Evolutionary conservation across 2,888 invertebrate species (phyloP).

Genomic region (Sminthurinus aureus): DNA sequence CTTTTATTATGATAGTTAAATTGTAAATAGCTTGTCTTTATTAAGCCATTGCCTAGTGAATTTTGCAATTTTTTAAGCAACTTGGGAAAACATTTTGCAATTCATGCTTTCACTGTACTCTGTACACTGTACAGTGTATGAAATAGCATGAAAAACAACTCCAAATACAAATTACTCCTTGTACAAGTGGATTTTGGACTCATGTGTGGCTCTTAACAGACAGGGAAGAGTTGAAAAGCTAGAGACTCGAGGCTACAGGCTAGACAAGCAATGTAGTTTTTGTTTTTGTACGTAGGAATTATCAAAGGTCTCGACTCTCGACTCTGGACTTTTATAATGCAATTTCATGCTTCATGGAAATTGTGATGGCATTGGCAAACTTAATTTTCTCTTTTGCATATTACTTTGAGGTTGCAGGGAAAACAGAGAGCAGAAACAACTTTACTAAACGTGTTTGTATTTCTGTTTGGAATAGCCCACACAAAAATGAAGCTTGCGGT

Average conservation of each 20-base stretch:
- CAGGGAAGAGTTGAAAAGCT: not conserved
- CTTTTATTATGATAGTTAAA: no score
- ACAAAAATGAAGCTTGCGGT: no score
- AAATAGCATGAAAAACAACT: no score
- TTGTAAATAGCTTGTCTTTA: no score
- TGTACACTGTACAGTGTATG: no score
- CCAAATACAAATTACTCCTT: no score
- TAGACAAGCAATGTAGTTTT: not conserved
- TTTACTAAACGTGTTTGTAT: no score
- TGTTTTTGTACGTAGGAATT: not conserved
- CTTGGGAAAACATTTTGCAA: no score
- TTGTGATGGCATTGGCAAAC: not conserved
- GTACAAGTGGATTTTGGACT: not conserved
- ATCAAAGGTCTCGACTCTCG: not conserved
- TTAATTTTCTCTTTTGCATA: not conserved
- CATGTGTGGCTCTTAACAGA: not conserved
- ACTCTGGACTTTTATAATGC: not conserved
- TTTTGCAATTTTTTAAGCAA: no score
- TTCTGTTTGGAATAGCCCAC: no score
- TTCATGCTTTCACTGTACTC: no score
- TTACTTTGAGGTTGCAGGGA: not conserved
- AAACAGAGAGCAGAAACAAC: not conserved
- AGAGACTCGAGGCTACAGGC: not conserved
- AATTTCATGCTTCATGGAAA: not conserved
- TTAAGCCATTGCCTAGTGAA: no score